Evolutionary conservation across 1,140 invertebrate species (phyloP).

Genomic region (Scaptomyza graminum): DNA sequence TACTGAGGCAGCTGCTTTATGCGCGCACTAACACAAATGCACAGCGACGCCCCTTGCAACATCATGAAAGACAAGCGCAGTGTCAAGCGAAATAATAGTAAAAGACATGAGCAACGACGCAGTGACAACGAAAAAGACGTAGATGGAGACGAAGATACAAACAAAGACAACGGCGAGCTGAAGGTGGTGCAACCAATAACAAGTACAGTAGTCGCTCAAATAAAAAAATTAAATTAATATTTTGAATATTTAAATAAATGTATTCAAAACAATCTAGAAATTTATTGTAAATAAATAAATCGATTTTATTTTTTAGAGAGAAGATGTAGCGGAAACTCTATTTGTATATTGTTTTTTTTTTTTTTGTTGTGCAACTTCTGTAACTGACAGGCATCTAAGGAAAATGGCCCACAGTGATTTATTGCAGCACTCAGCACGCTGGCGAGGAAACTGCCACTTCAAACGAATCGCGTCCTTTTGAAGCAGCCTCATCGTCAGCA

Average conservation of each 20-base stretch:
- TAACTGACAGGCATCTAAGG: slow-evolving; percentile 33
- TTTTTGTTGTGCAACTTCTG: not conserved
- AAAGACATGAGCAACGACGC: slow-evolving; percentile 61
- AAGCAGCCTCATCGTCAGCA: slow-evolving; percentile 25
- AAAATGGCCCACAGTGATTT: slow-evolving; percentile 76
- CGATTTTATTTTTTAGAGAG: too few relatives aligned
- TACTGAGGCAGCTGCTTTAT: slow-evolving; percentile 67
- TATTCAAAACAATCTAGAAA: too few relatives aligned
- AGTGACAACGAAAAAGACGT: slow-evolving; percentile 8
- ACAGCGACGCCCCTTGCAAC: slow-evolving; percentile 59
- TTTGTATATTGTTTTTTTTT: not conserved
- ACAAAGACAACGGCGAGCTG: slow-evolving; percentile 19
- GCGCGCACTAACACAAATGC: slow-evolving; percentile 73
- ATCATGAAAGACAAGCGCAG: slow-evolving; percentile 75
- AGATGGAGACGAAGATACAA: slow-evolving; percentile 8
- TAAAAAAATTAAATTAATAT: not conserved
- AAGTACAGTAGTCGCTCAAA: not conserved
- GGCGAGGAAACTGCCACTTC: slow-evolving; percentile 33
- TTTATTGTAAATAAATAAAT: too few relatives aligned
- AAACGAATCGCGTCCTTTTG: slow-evolving; percentile 38
- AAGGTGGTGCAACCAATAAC: slow-evolving; percentile 18
- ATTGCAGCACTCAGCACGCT: slow-evolving; percentile 66
- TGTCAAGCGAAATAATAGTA: slow-evolving; percentile 76
- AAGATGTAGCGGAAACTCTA: too few relatives aligned
- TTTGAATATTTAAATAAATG: not conserved